A percentile compares a stretch with the other conserved stretches of the same genome.
Evolutionary conservation across 2,888 invertebrate genomes (phyloP).

Genomic region (Abrostola triplasia): DNA sequence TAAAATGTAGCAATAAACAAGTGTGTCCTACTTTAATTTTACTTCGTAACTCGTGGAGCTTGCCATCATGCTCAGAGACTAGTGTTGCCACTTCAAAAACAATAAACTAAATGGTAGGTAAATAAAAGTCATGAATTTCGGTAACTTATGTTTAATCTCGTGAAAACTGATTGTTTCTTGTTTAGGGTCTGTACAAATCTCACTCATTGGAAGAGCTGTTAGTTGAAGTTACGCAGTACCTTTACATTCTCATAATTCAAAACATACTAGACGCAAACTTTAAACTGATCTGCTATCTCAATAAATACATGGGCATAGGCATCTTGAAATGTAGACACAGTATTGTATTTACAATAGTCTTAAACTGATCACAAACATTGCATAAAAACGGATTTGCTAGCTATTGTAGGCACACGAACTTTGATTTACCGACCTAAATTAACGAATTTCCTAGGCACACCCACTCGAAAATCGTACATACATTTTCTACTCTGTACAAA

Average conservation of each 20-base stretch:
- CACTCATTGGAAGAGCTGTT: constrained; percentile 29
- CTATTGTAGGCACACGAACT: neutral
- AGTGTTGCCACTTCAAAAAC: neutral
- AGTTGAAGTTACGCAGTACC: constrained; percentile 36
- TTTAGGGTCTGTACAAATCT: constrained; percentile 33
- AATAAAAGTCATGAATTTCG: constrained; percentile 46
- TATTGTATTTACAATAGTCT: neutral
- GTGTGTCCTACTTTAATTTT: too few species aligned
- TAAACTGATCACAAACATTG: neutral
- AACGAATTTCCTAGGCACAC: neutral
- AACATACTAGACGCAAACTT: neutral
- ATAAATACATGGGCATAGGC: neutral
- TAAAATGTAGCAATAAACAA: too few species aligned
- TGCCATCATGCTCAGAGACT: too few species aligned
- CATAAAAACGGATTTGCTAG: neutral
- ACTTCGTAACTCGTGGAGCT: too few species aligned
- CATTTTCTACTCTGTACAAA: neutral
- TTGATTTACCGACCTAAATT: neutral
- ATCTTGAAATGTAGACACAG: neutral
- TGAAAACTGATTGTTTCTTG: constrained; percentile 51
- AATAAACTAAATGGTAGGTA: neutral
- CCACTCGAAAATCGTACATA: neutral
- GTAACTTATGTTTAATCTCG: constrained; percentile 58
- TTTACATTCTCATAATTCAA: constrained; percentile 29
- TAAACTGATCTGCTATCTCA: neutral